Conservation (phyloP, 2,113 vertebrate species). For the Sciurus niger region DNA sequence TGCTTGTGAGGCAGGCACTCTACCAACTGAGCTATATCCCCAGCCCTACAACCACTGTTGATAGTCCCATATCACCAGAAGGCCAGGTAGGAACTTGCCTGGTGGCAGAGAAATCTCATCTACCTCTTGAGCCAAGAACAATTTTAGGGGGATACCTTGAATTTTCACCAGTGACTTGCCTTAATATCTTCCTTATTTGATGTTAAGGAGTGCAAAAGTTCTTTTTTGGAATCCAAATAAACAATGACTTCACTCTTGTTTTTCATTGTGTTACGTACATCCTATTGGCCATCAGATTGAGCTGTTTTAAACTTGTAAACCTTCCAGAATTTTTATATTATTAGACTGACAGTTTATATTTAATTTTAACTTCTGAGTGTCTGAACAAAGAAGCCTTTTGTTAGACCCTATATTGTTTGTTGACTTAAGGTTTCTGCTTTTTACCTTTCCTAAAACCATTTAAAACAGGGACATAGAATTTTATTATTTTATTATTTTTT, state of each 20-base stretch:
- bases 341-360: slow-evolving; percentile 2
- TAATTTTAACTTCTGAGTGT: slow-evolving; percentile 36
- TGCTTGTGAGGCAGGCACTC: too few species aligned
- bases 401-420: neutral
- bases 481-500: slow-evolving; percentile 39
- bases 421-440: slow-evolving; percentile 46
- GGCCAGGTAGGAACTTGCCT: neutral
- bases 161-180: neutral
- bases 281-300: neutral
- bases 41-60: neutral
- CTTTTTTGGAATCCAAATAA: slow-evolving; percentile 41
- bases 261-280: slow-evolving; percentile 35
- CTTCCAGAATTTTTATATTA: neutral
- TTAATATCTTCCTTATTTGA: neutral
- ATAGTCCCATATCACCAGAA: neutral
- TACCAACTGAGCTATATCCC: too few species aligned
- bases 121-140: neutral
- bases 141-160: neutral
- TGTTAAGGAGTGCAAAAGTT: neutral
- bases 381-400: slow-evolving; percentile 20
- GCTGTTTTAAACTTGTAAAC: slow-evolving; percentile 33
- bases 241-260: slow-evolving; percentile 62
- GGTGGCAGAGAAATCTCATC: neutral
- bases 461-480: slow-evolving; percentile 21
- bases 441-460: slow-evolving; percentile 47